Evolutionary conservation across 2,888 invertebrate genomes (phyloP), one percentile per base, ranked within the genome.

Genomic region (Mesochorus sp.): DNA sequence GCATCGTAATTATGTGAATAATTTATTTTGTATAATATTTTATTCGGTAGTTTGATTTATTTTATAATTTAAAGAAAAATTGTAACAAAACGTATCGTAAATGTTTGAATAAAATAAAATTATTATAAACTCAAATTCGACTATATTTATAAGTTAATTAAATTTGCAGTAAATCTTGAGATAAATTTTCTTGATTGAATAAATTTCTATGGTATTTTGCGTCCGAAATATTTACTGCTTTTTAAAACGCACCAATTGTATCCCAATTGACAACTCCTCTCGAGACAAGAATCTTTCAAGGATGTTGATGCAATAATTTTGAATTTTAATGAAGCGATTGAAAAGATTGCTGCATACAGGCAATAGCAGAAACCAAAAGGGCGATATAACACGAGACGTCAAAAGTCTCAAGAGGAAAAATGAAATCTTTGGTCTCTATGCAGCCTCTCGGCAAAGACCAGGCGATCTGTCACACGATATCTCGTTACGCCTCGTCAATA

Each of bases 401-500:
- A 19, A 21, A 24, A 39, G 34, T 28, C 57, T n/a, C n/a, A 14
- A 55, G 66, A 31, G 34, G 55, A 44, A n/a, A n/a, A n/a, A n/a
- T 10, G 21, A 68, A 34, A 44, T 31, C 39, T 49, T 59, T 12
- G 47, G 34, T 21, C 59, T 53, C 61, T 37, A 49, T 62, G n/a
- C 39, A 24, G 19, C 55, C 76, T 73, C 64, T 37, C 14, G 39
- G 24, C 26, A 17, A n/a, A 24, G 21, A 31, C 28, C 19, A 19
- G 37, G 61, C 37, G 66, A 74, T 55, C 66, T 42, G 83, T 83
- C 83, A 86, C 71, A 64, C 67, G 85, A 86, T 76, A 84, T 80
- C 61, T 34, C 66, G 76, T 83, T 84, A 84, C 85, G 83, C 66
- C 64, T 67, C 66, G 66, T 49, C 64, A 49, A 72, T 80, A 64